Base-by-base conservation (phyloP, 2,113 vertebrate species). In the Cochlearius cochlearius region DNA sequence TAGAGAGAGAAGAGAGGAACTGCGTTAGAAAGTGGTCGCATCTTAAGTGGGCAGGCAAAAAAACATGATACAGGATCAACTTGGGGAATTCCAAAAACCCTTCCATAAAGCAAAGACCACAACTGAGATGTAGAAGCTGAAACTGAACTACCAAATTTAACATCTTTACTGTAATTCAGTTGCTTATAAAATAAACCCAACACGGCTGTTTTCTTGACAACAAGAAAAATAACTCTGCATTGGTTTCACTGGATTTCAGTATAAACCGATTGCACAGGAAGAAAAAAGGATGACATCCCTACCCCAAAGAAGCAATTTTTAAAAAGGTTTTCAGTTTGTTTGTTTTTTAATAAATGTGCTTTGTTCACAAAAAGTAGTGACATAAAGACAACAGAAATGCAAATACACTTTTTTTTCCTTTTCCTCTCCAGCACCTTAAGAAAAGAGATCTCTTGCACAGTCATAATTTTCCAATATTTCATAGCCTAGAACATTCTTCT, bases 321-420 rank as follows among this genome's bases (percentile, higher is more conserved):
- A 38, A 86, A 75, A 76, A 72, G 41, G 20, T 67, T 88, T 93
- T 67, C 13, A 2, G 9, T 90, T 77, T 76, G 11, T 4, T 80
- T 68, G 19, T 22, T 90, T 94, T 92, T 98, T 98, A 98, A 98
- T 98, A 98, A 98, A 98, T 98, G 98, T 98, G 97, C 97, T 98
- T 98, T 97, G 96, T 97, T 98, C 98, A 98, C 97, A 98, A 97
- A 96, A 96, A 97, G 95, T 97, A 97, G 97, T 98, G 98, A 98
- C 97, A 97, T 95, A 97, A 98, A 97, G 97, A 98, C 97, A 98
- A 98, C 96, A 98, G 77, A 98, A 98, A 98, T 96, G 82, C 95
- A 88, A 97, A 96, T 92, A 96, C 94, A 96, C 69, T 73, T 95
- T 97, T 97, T 96, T 94, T 92, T 90, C 50, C 34, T 95, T 96